Evolutionary conservation across 2,797 vertebrate genomes (phyloP).

Genomic region (Gambusia yucatana): DNA sequence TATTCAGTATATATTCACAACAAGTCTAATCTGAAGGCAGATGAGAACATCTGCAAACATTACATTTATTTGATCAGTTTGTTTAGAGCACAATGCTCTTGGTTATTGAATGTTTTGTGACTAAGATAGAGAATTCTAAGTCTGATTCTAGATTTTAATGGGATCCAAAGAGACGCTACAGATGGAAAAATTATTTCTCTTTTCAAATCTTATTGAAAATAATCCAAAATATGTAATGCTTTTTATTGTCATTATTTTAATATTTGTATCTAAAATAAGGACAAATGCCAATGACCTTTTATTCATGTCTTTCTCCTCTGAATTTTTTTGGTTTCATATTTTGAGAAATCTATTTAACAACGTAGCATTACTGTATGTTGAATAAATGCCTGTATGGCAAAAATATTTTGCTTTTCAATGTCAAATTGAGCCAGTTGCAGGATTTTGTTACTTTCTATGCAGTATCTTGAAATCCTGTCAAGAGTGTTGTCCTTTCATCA

Average conservation of each 20-base stretch:
- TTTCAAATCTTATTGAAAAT: not conserved
- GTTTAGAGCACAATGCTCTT: no score
- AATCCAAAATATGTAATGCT: not conserved
- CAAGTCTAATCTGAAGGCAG: no score
- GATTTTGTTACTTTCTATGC: conserved; percentile 4
- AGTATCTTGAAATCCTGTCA: not conserved
- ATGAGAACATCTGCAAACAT: no score
- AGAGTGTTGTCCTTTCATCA: not conserved
- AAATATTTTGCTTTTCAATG: not conserved
- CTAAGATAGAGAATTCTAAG: not conserved
- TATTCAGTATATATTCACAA: no score
- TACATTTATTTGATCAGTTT: no score
- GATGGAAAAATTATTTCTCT: not conserved
- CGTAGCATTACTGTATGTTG: not conserved
- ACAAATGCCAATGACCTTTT: not conserved
- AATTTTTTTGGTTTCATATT: not conserved
- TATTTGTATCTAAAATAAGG: not conserved
- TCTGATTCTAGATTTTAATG: not conserved
- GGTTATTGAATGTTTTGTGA: not conserved
- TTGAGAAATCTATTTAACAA: not conserved
- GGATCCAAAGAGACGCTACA: not conserved
- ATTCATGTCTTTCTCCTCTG: not conserved
- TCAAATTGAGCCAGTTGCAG: not conserved
- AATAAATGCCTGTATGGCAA: not conserved
- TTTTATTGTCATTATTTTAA: not conserved